Base-by-base conservation (phyloP, 92 coral and sea anemone species). In the Heteractis magnifica region DNA sequence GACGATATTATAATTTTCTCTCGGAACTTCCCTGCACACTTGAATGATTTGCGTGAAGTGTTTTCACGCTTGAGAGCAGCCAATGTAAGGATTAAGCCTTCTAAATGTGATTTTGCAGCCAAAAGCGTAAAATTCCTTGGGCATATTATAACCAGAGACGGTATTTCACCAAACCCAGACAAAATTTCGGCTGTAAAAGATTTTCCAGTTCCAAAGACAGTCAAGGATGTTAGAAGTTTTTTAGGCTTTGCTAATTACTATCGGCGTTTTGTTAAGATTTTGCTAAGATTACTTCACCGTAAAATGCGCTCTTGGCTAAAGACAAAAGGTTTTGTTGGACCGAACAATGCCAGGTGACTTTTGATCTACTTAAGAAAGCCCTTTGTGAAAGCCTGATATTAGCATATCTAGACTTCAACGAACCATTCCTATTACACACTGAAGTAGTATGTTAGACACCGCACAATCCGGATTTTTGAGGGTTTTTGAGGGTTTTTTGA, bases 1-100 rank as follows among this genome's bases (percentile, higher is more conserved):
- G 86, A 83, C 50, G 86, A 74, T 12, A 65, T 83, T 2, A 76
- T 83, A 3, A 71, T 83, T 6, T 83, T 23, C 21, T 74, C 86
- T 15, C 20, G 56, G 12, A 75, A 51, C 4, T 75, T 75, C 49
- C 9, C 51, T 0, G 74, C 75, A 3, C 86, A 83, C 58, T 41
- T 83, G 11, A 15, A 49, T 15, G 14, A 82, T 72, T 65, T 82
- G 51, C 72, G 79, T 62, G 71, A 72, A 34, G 80, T 82, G 13
- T 82, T 82, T 52, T 13, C 72, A 18, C 86, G 86, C 51, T 73
- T 82, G 71, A 60, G 86, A 8, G 71, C 58, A 18, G 86, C 86
- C 13, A 76, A 76, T 55, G 21, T 82, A 6, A 50, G 72, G 51
- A 65, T 82, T 2, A 72, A 82, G 5, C 86, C 86, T 1, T 53